A percentile compares a stretch with the other conserved stretches of the same genome.
phyloP scores from a whole-genome alignment of 2,113 vertebrate species.

The Probosciger aterrimus region DNA sequence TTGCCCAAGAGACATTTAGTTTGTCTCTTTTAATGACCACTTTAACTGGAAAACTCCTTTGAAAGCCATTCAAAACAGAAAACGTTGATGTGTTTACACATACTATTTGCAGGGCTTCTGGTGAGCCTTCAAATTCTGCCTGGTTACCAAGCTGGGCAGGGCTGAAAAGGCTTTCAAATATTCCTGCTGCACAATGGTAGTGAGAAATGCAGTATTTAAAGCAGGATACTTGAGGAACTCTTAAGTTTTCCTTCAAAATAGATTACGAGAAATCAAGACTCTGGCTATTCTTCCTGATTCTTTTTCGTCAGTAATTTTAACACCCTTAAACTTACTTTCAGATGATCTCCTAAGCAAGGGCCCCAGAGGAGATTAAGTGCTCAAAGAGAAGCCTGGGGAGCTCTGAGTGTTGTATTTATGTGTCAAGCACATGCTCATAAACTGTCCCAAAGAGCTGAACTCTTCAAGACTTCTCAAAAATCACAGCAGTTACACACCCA shows the following conservation, averaged over 20 bases:
- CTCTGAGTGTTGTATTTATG: background rate
- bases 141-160: background rate
- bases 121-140: background rate
- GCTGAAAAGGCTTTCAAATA: background rate
- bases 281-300: background rate
- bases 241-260: background rate
- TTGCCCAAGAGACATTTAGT: background rate
- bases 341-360: background rate
- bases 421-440: background rate
- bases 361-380: background rate
- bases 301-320: background rate
- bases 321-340: background rate
- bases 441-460: background rate
- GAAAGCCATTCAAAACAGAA: background rate
- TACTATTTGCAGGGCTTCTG: background rate
- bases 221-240: background rate
- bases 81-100: background rate
- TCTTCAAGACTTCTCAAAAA: background rate
- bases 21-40: background rate
- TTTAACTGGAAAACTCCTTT: background rate
- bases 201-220: background rate
- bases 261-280: background rate
- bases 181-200: background rate
- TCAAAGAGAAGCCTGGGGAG: background rate
- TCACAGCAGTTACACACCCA: background rate